Evolutionary conservation across 2,888 invertebrate genomes (phyloP).

Genomic region (Drosophila robusta): DNA sequence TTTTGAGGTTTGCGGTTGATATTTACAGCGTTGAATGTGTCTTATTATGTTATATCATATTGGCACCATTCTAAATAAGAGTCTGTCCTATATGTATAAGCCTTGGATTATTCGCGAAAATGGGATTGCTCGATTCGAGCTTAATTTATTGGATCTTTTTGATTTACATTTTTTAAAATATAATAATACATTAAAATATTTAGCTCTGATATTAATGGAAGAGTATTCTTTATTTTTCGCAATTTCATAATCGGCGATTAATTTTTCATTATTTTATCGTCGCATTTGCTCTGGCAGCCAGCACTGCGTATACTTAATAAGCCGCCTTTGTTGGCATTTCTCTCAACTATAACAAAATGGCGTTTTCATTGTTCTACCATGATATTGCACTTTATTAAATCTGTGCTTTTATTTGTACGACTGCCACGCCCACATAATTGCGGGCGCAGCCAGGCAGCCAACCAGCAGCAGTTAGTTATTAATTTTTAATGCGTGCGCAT

Average conservation of each 20-base stretch:
- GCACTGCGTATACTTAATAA: slow-evolving; percentile 48
- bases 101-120: neutral
- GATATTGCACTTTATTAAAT: slow-evolving; percentile 68
- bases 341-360: slow-evolving; percentile 38
- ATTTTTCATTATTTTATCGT: slow-evolving; percentile 21
- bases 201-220: neutral
- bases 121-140: neutral
- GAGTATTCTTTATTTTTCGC: neutral
- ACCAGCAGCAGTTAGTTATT: slow-evolving; percentile 69
- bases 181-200: slow-evolving; percentile 4
- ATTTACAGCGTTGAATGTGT: too few relatives aligned
- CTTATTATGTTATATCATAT: neutral
- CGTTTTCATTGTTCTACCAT: slow-evolving; percentile 41
- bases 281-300: neutral
- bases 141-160: neutral
- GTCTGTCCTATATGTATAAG: neutral
- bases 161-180: neutral
- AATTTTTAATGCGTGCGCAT: slow-evolving; percentile 76
- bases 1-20: too few relatives aligned
- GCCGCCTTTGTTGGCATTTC: slow-evolving; percentile 35
- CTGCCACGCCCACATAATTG: slow-evolving; percentile 21
- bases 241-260: slow-evolving; percentile 40
- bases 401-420: slow-evolving; percentile 46
- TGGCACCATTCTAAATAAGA: neutral
- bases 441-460: slow-evolving; percentile 4